A percentile compares a stretch with the other conserved stretches of the same genome.
phyloP scores from a whole-genome alignment of 1,140 invertebrate species.

The Oedothorax gibbosus region DNA sequence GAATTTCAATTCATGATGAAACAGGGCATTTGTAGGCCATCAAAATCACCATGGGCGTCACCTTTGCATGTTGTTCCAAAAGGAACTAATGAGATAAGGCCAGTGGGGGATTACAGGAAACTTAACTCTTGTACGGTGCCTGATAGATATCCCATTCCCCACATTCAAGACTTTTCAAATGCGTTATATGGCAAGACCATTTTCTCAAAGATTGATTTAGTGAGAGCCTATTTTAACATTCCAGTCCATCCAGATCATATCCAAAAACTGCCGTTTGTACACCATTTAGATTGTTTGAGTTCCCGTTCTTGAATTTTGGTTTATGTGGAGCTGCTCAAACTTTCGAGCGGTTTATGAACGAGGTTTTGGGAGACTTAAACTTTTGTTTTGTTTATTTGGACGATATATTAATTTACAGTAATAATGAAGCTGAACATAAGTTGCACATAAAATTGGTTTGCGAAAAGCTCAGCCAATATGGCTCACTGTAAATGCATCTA shows the following conservation, averaged over 20 bases:
- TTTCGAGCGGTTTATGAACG: slow-evolving; percentile 10
- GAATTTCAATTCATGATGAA: too few species aligned
- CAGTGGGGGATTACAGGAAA: too few species aligned
- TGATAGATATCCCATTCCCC: slow-evolving; percentile 68
- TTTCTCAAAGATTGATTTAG: background rate
- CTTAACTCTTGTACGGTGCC: slow-evolving; percentile 33
- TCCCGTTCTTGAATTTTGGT: background rate
- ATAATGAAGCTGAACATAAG: slow-evolving; percentile 21
- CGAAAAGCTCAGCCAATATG: too few species aligned
- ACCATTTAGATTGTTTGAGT: background rate
- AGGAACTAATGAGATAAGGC: too few species aligned
- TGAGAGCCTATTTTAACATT: background rate
- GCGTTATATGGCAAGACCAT: too few species aligned
- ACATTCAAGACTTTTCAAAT: slow-evolving; percentile 49
- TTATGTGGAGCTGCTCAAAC: background rate
- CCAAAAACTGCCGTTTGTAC: background rate
- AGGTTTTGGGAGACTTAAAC: background rate
- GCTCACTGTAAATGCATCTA: too few species aligned
- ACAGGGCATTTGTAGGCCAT: too few species aligned
- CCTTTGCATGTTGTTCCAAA: too few species aligned
- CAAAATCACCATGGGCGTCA: too few species aligned
- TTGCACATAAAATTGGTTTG: too few species aligned
- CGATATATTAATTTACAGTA: background rate
- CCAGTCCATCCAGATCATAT: background rate
- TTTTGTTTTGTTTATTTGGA: background rate